Conservation (phyloP, 2,113 vertebrate genomes). For the Ailurus styani region DNA sequence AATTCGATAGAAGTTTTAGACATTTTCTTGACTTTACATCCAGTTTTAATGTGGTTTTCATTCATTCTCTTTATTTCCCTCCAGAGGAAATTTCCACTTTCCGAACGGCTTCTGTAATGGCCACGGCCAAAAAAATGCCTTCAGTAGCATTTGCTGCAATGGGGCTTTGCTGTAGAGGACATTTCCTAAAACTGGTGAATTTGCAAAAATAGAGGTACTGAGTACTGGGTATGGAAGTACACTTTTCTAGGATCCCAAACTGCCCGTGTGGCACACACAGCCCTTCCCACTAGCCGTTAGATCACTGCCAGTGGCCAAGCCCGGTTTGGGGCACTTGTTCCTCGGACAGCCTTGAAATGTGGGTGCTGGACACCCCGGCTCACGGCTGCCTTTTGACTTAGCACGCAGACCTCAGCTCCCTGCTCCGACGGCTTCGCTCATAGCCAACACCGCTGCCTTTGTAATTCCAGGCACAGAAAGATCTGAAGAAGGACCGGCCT, state of each 20-base stretch:
- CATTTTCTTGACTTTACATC: background rate
- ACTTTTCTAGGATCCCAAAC: rapidly evolving
- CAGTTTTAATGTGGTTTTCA: background rate
- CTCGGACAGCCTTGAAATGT: rapidly evolving
- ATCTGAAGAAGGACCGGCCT: slow-evolving; percentile 91
- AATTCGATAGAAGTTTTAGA: background rate
- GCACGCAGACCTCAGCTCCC: background rate
- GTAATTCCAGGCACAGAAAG: slow-evolving; percentile 88
- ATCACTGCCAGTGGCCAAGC: rapidly evolving
- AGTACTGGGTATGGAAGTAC: background rate
- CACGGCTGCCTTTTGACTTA: background rate
- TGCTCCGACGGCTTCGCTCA: background rate
- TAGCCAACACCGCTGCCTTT: slow-evolving; percentile 49
- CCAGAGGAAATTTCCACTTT: background rate
- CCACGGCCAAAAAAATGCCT: background rate
- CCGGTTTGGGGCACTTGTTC: background rate
- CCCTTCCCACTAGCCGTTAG: rapidly evolving
- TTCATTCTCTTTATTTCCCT: background rate
- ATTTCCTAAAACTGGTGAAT: background rate
- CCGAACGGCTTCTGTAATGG: background rate
- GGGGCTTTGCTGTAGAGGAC: background rate
- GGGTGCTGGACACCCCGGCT: rapidly evolving
- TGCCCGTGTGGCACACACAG: rapidly evolving
- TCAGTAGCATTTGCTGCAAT: too few relatives aligned
- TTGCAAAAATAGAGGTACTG: background rate